Evolutionary conservation across 1,140 invertebrate species (phyloP).

Genomic region (Brachionus sp.): DNA sequence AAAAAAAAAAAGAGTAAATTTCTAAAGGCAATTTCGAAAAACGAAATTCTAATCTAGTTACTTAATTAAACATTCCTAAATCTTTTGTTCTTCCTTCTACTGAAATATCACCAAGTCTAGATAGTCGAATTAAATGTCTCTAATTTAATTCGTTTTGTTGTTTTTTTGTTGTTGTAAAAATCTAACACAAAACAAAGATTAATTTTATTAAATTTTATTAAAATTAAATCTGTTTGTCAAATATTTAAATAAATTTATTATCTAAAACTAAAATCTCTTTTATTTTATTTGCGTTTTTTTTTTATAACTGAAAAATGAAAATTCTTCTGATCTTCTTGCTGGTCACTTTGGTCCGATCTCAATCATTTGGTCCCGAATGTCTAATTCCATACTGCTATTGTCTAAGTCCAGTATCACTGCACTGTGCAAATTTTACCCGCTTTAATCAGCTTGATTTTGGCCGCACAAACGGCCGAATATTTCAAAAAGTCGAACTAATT

Average conservation of each 20-base stretch:
- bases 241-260: constrained; percentile 18
- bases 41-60: neutral
- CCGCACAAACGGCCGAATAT: neutral
- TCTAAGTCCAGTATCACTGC: neutral
- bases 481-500: constrained; percentile 15
- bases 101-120: neutral
- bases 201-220: constrained; percentile 20
- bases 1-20: neutral
- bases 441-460: constrained; percentile 5
- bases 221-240: constrained; percentile 7
- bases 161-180: neutral
- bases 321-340: neutral
- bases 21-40: neutral
- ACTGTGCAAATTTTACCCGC: constrained; percentile 13
- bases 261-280: neutral
- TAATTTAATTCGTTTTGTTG: constrained; percentile 2
- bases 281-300: neutral
- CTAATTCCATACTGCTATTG: neutral
- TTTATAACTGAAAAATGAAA: neutral
- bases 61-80: neutral
- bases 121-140: constrained; percentile 7
- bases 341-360: neutral
- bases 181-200: neutral
- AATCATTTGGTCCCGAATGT: neutral
- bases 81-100: constrained; percentile 20